Conservation (phyloP, 2,113 vertebrate genomes). For the Ramphastos sulfuratus region DNA sequence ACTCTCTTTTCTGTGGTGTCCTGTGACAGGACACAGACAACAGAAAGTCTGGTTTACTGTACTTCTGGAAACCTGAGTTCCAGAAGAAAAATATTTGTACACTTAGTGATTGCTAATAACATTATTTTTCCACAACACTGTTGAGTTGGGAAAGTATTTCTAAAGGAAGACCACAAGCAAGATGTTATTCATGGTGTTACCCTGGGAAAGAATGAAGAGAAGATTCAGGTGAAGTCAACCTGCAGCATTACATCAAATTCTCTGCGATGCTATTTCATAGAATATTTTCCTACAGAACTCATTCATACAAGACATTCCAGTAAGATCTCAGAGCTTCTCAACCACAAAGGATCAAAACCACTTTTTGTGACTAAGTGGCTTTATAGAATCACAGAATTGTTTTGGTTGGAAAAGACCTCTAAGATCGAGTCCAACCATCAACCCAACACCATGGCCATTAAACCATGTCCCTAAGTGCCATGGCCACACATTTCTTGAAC, state of each 20-base stretch:
- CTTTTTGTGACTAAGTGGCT: background rate
- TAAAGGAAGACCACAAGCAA: background rate
- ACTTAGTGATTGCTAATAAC: background rate
- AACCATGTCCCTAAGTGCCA: too few species aligned
- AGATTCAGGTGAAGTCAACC: background rate
- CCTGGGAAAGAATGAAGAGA: accelerated
- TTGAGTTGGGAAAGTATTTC: background rate
- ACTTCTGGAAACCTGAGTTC: background rate
- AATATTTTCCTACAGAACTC: background rate
- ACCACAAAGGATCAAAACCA: background rate
- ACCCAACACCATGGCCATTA: too few species aligned
- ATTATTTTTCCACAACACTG: background rate
- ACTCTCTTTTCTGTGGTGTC: too few species aligned
- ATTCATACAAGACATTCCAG: background rate
- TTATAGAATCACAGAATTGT: background rate
- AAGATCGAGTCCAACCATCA: too few species aligned
- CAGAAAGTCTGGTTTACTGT: background rate
- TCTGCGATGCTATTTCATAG: background rate
- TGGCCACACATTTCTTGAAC: too few species aligned
- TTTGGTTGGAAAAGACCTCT: too few species aligned
- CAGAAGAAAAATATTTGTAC: background rate
- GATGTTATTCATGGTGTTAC: background rate
- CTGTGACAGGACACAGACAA: background rate
- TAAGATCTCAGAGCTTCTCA: background rate
- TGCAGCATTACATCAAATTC: background rate